Conservation (phyloP, 2,113 vertebrate species). For the Narcine bancroftii region DNA sequence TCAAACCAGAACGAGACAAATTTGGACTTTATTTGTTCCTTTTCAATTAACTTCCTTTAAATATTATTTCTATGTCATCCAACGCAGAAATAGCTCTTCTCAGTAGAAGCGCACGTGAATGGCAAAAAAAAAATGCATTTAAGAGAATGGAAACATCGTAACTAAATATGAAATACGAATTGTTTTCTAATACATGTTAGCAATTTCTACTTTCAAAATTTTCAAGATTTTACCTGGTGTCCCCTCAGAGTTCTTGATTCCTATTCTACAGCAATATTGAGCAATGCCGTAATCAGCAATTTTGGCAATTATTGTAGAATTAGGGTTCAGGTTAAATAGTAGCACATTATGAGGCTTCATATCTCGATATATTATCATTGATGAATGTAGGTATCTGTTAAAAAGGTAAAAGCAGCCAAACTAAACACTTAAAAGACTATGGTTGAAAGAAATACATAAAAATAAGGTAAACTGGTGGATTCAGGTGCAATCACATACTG, state of each 20-base stretch:
- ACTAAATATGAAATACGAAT: not conserved
- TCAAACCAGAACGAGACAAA: not conserved
- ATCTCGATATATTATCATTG: slow-evolving; percentile 95
- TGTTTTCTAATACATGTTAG: not conserved
- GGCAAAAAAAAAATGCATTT: not conserved
- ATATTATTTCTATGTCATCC: not conserved
- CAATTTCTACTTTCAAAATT: not conserved
- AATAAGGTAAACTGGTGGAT: not conserved
- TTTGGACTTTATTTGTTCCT: not conserved
- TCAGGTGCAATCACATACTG: slow-evolving; percentile 34
- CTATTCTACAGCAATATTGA: slow-evolving; percentile 95
- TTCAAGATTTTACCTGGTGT: slow-evolving; percentile 69
- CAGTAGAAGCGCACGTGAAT: not conserved
- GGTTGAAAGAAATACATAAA: not conserved
- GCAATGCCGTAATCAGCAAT: slow-evolving; percentile 94
- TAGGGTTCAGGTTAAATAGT: slow-evolving; percentile 83
- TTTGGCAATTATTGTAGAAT: slow-evolving; percentile 84
- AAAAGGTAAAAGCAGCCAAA: slow-evolving; percentile 12
- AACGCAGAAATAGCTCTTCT: not conserved
- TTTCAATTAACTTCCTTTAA: not conserved
- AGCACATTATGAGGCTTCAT: slow-evolving; percentile 93
- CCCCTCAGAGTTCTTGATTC: slow-evolving; percentile 86
- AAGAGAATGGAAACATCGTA: not conserved
- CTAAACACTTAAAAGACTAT: not conserved
- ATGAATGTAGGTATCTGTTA: slow-evolving; percentile 81